Base-by-base conservation (phyloP, 2,888 invertebrate species). In the Oeneis ivallda region DNA sequence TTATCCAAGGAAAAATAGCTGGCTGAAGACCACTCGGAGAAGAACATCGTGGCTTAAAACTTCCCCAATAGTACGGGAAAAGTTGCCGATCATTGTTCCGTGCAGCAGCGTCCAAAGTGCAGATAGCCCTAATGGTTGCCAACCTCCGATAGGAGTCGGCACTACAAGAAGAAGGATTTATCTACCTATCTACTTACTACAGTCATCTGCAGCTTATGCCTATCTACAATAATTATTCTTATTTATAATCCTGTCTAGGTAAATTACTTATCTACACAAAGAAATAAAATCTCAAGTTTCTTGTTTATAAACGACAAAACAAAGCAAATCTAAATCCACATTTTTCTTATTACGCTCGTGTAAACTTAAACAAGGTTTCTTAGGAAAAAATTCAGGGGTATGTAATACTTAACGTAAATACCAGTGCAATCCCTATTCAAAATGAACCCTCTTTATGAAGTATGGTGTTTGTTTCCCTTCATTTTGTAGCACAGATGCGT, bases 401-500 rank as follows among this genome's bases (percentile, higher is more conserved):
- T 79, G 78, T 50, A 47, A 75, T 76, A 72, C 75, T 72, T 70
- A 71, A 70, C 76, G 75, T 74, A 82, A 83, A 81, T 81, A 65
- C 64, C 80, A 69, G 71, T 68, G 74, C 82, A 82, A 82, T 82
- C 82, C 79, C 66, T 73, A 73, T 74, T 79, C 58, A 52, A 58
- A 65, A 65, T 76, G 74, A 79, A 79, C 77, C 74, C 73, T 70
- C 67, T 65, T 68, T 69, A 75, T 70, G 71, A 70, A 74, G 73
- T 75, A 74, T 74, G 72, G 74, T 76, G 74, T 70, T 76, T 73
- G 64, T 69, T 71, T 72, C 70, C 78, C 78, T 74, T 64, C 75
- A 74, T 75, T 86, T 86, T 74, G 85, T 86, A 84, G 74, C 79
- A 76, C 87, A 87, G 86, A 83, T 87, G 87, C 53, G 68, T 34